Base-by-base conservation (phyloP, 2,797 vertebrate genomes). In the Microcaecilia unicolor region DNA sequence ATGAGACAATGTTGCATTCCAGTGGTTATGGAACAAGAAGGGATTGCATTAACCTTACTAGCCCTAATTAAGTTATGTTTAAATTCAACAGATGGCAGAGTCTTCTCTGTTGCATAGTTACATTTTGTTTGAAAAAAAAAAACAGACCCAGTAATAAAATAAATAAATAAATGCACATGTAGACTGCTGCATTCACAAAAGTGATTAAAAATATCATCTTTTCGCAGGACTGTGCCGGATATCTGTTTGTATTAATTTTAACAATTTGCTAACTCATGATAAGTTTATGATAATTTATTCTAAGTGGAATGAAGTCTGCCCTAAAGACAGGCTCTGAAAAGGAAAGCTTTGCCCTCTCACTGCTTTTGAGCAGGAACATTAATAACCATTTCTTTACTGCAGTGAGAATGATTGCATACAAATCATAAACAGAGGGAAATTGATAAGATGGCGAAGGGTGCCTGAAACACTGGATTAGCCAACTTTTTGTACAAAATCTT, bases 221-320 rank as follows among this genome's bases (percentile, higher is more conserved):
- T 42, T 4, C 9, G 26, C 43, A 67, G 48, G 28, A 34, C 47
- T 11, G 58, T 19, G 27, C 23, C 41, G 22, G 1, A 0, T 27
- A 41, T 63, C 61, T 68, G 66, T 63, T 65, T 51, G 24, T 32
- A 47, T 52, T 62, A 55, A 50, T 49, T 62, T 43, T 71, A 71
- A 37, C 61, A 55, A 26, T 41, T 52, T 52, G 28, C 47, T 64
- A 51, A 51, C 39, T 51, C 62, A 49, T 50, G 46, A 56, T 48
- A 54, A 67, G 56, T 22, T 42, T 16, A 49, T 67, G 66, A 15
- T 67, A 64, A 63, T 60, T 42, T 68, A 74, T 67, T 64, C 61
- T 27, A 61, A 44, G 37, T 11, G 34, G 57, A 61, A 46, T 33
- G 25, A 62, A 66, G 55, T 12, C 22, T 42, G 35, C 51, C 61